phyloP scores from a whole-genome alignment of 2,797 vertebrate species.

The Rhinichthys osculus region DNA sequence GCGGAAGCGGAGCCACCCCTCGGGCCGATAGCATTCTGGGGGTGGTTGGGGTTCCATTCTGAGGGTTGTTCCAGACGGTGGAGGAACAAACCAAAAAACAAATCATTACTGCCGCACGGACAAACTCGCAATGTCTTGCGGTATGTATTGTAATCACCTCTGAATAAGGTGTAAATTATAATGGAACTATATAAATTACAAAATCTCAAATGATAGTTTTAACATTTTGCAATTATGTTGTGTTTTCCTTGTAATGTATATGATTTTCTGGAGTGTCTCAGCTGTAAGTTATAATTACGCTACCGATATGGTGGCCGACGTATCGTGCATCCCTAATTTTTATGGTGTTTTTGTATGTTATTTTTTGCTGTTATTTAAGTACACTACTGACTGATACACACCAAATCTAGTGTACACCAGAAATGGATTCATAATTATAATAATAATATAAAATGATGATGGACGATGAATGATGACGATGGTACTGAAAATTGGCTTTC shows the following conservation, averaged over 20 bases:
- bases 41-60: no score
- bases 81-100: not conserved
- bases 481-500: not conserved
- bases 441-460: not conserved
- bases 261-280: not conserved
- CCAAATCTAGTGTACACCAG: not conserved
- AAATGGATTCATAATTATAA: not conserved
- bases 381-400: not conserved
- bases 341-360: not conserved
- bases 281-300: no score
- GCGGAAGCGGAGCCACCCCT: no score
- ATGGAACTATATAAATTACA: not conserved
- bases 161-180: not conserved
- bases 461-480: no score
- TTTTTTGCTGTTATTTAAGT: not conserved
- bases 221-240: not conserved
- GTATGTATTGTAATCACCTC: no score
- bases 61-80: no score
- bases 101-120: not conserved
- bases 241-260: not conserved
- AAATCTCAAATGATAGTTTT: not conserved
- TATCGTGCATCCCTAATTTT: not conserved
- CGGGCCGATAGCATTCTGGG: no score
- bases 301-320: no score
- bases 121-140: not conserved